Conservation (phyloP, 1,140 invertebrate genomes). For the Ostrea denselamellosa region DNA sequence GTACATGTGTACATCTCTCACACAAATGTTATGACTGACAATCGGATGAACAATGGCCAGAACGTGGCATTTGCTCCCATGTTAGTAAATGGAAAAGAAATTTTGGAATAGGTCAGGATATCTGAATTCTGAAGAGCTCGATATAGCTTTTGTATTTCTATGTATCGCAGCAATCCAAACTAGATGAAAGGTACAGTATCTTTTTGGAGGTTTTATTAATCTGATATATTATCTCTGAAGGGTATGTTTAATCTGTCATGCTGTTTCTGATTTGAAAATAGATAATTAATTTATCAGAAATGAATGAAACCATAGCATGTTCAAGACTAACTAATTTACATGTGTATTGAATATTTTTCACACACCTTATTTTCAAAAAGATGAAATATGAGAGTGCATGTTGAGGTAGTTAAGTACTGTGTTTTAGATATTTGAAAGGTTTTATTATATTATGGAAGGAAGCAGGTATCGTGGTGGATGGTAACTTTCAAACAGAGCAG, state of each 20-base stretch:
- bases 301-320: neutral
- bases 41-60: neutral
- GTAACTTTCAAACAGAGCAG: neutral
- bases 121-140: neutral
- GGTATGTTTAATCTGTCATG: neutral
- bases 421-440: neutral
- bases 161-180: neutral
- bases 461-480: neutral
- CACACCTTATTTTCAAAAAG: neutral
- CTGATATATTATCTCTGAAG: neutral
- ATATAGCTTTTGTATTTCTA: neutral
- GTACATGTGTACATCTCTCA: neutral
- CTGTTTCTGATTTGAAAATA: neutral
- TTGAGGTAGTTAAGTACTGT: neutral
- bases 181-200: conserved; percentile 6
- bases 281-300: neutral
- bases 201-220: neutral
- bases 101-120: neutral
- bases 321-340: neutral
- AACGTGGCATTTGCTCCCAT: too few species aligned
- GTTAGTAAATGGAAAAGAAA: too few species aligned
- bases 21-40: neutral
- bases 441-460: conserved; percentile 11
- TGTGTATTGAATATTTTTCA: neutral
- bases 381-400: neutral